A percentile compares a stretch with the other conserved stretches of the same genome.
Evolutionary conservation across 2,113 vertebrate genomes (phyloP).

Genomic region (Strix uralensis): DNA sequence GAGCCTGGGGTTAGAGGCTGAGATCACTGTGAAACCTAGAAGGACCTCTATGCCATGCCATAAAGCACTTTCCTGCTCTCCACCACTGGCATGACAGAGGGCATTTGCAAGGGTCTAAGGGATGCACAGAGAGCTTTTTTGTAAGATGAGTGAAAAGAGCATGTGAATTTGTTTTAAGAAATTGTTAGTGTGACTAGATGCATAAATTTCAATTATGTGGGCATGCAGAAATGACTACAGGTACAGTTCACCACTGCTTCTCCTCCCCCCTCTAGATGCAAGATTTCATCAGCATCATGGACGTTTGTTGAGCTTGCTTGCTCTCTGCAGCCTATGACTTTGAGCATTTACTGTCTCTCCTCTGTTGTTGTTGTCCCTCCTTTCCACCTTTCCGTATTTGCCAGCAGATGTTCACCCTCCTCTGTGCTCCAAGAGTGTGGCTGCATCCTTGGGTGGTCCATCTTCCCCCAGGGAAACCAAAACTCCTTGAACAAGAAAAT

Average conservation of each 20-base stretch:
- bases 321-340: neutral
- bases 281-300: neutral
- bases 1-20: neutral
- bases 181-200: neutral
- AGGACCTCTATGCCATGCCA: neutral
- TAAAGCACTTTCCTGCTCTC: neutral
- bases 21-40: neutral
- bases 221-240: neutral
- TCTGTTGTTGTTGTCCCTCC: neutral
- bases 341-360: neutral
- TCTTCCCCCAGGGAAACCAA: neutral
- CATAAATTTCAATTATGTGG: neutral
- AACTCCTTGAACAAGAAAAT: conserved; percentile 8
- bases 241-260: neutral
- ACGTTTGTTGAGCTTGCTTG: neutral
- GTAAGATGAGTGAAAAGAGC: neutral
- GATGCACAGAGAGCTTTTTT: neutral
- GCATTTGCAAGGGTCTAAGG: neutral
- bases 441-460: conserved; percentile 41
- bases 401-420: conserved; percentile 9
- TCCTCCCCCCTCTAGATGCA: neutral
- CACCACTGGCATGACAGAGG: neutral
- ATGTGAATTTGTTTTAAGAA: neutral
- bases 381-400: neutral
- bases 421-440: neutral